These are phyloP conservation scores for Galleria mellonella DNA, from an alignment of 1,140 invertebrate genomes.

Conservation along the genomic window DNA sequence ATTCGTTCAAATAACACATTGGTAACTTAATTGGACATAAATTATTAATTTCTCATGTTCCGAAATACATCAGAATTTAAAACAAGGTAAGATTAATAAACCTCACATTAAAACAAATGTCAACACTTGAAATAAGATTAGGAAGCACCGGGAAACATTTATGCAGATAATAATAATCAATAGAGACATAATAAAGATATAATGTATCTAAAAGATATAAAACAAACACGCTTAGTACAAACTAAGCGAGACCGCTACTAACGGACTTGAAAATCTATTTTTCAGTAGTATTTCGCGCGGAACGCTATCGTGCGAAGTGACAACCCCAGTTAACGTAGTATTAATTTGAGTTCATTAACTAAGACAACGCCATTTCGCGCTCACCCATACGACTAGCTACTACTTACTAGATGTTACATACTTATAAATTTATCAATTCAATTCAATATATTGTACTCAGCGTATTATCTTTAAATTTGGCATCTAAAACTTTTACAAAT, in stretches of 20 bases:
- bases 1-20: conserved; percentile 68
- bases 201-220: conserved; percentile 43
- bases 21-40: conserved; percentile 67
- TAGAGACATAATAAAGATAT: conserved; percentile 17
- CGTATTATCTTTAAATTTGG: conserved; percentile 13
- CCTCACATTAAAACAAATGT: conserved; percentile 64
- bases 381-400: conserved; percentile 5
- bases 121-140: conserved; percentile 65
- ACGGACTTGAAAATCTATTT: too few relatives aligned
- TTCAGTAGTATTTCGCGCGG: too few relatives aligned
- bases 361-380: background rate
- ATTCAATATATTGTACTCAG: conserved; percentile 6
- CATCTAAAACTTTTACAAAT: conserved; percentile 8
- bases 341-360: background rate
- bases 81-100: conserved; percentile 42
- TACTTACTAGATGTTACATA: conserved; percentile 9
- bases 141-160: conserved; percentile 59
- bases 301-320: too few relatives aligned
- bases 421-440: background rate
- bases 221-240: conserved; percentile 28
- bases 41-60: conserved; percentile 36
- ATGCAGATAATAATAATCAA: conserved; percentile 24
- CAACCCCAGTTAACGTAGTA: background rate
- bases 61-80: conserved; percentile 43
- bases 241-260: too few relatives aligned